Evolutionary conservation across 2,888 invertebrate genomes (phyloP).

Genomic region (Eupithecia pulchellata): DNA sequence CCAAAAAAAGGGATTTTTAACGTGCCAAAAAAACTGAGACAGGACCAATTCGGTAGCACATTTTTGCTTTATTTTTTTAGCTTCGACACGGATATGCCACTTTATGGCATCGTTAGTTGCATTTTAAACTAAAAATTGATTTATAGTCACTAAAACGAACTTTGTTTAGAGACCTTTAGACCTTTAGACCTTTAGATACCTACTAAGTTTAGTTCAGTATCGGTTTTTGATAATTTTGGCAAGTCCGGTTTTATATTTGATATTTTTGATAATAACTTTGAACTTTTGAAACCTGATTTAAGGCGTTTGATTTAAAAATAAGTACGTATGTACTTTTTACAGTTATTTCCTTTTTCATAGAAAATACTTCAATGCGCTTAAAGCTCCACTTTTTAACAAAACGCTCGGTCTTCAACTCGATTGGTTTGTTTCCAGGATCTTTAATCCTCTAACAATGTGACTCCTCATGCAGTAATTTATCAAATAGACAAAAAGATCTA

Average conservation of each 20-base stretch:
- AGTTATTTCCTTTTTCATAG: background rate
- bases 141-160: constrained; percentile 60
- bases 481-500: constrained; percentile 46
- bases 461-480: constrained; percentile 38
- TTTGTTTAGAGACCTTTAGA: constrained; percentile 24
- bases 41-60: constrained; percentile 72
- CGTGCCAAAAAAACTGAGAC: constrained; percentile 56
- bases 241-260: background rate
- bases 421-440: constrained; percentile 22
- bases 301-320: too few species aligned
- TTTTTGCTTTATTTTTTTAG: constrained; percentile 75
- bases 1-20: constrained; percentile 53
- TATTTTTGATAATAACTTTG: background rate
- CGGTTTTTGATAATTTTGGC: too few species aligned
- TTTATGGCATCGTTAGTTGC: constrained; percentile 67
- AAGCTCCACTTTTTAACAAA: constrained; percentile 5
- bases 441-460: constrained; percentile 38
- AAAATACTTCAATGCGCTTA: constrained; percentile 29
- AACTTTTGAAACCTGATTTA: background rate
- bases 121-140: constrained; percentile 65
- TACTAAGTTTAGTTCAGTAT: background rate
- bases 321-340: background rate
- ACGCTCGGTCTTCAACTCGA: constrained; percentile 13
- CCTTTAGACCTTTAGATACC: background rate
- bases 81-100: constrained; percentile 59